phyloP scores from a whole-genome alignment of 2,113 vertebrate species.

The Corythoichthys haematopterus region DNA sequence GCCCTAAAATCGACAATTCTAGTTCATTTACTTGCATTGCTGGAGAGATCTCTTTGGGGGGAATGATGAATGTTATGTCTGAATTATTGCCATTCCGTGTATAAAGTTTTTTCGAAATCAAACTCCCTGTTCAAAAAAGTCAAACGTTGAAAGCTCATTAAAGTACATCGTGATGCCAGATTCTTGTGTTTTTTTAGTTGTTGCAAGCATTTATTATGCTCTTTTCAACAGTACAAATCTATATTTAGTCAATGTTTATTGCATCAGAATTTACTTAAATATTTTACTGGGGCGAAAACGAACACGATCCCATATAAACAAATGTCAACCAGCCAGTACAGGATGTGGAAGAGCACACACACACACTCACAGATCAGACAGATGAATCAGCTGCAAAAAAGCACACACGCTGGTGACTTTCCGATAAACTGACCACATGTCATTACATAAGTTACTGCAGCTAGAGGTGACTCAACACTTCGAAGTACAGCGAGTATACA shows the following conservation, averaged over 20 bases:
- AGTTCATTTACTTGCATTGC: no score
- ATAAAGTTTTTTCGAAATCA: no score
- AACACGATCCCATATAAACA: slow-evolving; percentile 9
- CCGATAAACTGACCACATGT: background rate
- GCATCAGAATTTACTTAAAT: slow-evolving; percentile 42
- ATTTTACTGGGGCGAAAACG: slow-evolving; percentile 24
- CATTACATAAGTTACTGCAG: slow-evolving; percentile 1
- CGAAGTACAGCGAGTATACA: background rate
- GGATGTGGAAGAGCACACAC: slow-evolving; percentile 58
- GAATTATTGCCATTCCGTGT: no score
- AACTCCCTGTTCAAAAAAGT: background rate
- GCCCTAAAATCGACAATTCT: no score
- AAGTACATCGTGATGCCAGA: background rate
- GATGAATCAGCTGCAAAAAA: background rate
- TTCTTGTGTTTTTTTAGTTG: background rate
- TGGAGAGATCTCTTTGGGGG: no score
- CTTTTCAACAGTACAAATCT: background rate
- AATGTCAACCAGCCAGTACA: slow-evolving; percentile 43
- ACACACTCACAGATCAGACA: slow-evolving; percentile 9
- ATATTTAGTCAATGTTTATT: slow-evolving; percentile 25
- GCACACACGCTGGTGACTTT: slow-evolving; percentile 1
- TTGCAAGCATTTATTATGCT: background rate
- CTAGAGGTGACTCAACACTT: slow-evolving; percentile 1
- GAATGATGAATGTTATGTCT: no score
- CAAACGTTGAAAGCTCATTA: background rate